Evolutionary conservation across 2,113 vertebrate genomes (phyloP).

Genomic region (Macquaria ambigua): DNA sequence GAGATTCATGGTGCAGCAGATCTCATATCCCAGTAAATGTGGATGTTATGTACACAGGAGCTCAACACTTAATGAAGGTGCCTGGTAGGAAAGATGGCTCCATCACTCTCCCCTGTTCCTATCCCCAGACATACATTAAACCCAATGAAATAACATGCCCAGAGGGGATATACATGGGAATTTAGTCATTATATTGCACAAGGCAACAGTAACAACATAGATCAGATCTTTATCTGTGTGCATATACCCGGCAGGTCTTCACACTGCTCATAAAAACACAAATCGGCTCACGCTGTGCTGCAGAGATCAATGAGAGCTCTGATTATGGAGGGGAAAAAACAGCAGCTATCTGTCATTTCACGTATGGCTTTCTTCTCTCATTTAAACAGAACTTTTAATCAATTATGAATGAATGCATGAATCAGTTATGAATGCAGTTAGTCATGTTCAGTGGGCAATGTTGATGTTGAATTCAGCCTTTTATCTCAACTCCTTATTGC

Average conservation of each 20-base stretch:
- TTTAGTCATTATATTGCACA: conserved; percentile 24
- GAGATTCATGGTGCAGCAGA: conserved; percentile 14
- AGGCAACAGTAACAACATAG: conserved; percentile 19
- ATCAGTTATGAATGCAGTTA: conserved; percentile 59
- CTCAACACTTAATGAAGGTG: conserved; percentile 41
- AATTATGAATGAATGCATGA: conserved; percentile 61
- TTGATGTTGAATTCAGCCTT: conserved; percentile 41
- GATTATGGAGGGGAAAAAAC: conserved; percentile 3
- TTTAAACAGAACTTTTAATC: conserved; percentile 42
- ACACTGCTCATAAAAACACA: conserved; percentile 27
- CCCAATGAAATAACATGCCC: conserved; percentile 28
- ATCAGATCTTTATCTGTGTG: conserved; percentile 23
- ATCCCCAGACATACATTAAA: conserved; percentile 23
- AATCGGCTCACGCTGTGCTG: conserved; percentile 18
- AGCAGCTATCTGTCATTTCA: conserved; percentile 6
- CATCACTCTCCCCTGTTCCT: conserved; percentile 23
- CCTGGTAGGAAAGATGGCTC: conserved; percentile 23
- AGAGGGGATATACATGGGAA: conserved; percentile 12
- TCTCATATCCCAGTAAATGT: conserved; percentile 20
- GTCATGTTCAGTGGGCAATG: conserved; percentile 44
- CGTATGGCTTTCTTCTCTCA: neutral
- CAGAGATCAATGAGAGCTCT: conserved; percentile 25
- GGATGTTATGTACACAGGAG: conserved; percentile 19
- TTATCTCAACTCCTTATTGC: conserved; percentile 37
- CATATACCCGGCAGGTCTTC: neutral